phyloP scores from a whole-genome alignment of 2,888 invertebrate species.

The Linyphia triangularis region DNA sequence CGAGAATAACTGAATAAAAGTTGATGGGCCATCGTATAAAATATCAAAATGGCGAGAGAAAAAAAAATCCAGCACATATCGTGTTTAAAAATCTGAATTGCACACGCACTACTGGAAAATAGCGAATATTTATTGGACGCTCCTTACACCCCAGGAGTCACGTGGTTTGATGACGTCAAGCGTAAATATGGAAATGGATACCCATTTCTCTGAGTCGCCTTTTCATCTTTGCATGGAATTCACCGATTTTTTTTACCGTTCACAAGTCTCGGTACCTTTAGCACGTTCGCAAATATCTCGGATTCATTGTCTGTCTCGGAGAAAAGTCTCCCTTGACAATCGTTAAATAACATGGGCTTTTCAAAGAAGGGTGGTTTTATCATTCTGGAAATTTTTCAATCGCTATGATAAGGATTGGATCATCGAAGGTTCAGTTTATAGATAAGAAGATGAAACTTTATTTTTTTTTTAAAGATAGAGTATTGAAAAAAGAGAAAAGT shows the following conservation, averaged over 20 bases:
- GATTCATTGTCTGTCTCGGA: neutral
- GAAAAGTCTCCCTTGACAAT: slow-evolving; percentile 2
- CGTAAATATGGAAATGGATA: slow-evolving; percentile 45
- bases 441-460: neutral
- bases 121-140: slow-evolving; percentile 30
- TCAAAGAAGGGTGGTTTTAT: neutral
- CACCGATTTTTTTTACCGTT: neutral
- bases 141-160: slow-evolving; percentile 13
- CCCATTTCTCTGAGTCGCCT: neutral
- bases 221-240: slow-evolving; percentile 4
- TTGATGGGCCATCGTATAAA: slow-evolving; percentile 1
- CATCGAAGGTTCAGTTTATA: neutral
- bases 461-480: too few species aligned
- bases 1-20: neutral
- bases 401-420: neutral
- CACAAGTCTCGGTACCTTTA: neutral
- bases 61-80: slow-evolving; percentile 17
- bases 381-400: neutral
- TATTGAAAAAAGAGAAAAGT: too few species aligned
- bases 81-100: slow-evolving; percentile 22
- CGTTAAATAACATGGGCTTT: neutral
- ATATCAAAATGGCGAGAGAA: neutral
- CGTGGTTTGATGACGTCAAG: slow-evolving; percentile 42
- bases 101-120: slow-evolving; percentile 27
- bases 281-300: slow-evolving; percentile 17